A percentile compares a stretch with the other conserved stretches of the same genome.
Evolutionary conservation across 2,113 vertebrate species (phyloP).

Genomic region (Aplodontia rufa): DNA sequence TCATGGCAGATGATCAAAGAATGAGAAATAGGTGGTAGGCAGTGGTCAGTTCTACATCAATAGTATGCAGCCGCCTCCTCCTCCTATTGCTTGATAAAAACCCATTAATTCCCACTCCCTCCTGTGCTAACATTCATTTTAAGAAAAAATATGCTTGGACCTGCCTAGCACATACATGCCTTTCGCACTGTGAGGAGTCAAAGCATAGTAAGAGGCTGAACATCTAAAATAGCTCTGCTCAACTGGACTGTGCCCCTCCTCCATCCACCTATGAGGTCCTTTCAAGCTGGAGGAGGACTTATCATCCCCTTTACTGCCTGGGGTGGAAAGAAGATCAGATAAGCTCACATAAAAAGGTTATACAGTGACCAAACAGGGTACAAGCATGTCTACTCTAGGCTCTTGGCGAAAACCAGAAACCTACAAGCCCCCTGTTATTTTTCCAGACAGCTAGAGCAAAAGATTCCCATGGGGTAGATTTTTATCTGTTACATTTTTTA

Average conservation of each 20-base stretch:
- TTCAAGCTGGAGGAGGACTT: background rate
- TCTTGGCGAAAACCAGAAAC: conserved; percentile 29
- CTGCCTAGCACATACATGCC: conserved; percentile 27
- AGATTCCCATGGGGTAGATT: conserved; percentile 32
- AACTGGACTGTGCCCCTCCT: background rate
- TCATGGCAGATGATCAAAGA: conserved; percentile 71
- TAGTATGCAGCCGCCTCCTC: conserved; percentile 54
- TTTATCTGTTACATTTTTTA: conserved; percentile 57
- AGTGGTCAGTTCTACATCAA: conserved; percentile 64
- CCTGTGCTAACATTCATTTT: conserved; percentile 65
- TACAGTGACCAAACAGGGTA: background rate
- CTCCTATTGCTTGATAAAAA: conserved; percentile 77
- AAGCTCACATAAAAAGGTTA: conserved; percentile 52
- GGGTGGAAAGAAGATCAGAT: conserved; percentile 59
- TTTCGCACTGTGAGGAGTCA: background rate
- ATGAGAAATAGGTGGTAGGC: conserved; percentile 61
- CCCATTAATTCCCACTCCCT: conserved; percentile 79
- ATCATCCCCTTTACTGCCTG: background rate
- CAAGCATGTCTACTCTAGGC: conserved; percentile 22
- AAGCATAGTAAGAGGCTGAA: background rate
- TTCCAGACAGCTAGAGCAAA: background rate
- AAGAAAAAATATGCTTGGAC: conserved; percentile 65
- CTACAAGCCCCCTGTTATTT: background rate
- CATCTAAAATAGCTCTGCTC: conserved; percentile 6
- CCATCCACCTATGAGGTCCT: background rate